phyloP scores from a whole-genome alignment of 2,113 vertebrate species.

The Rhinopomastus cyanomelas region DNA sequence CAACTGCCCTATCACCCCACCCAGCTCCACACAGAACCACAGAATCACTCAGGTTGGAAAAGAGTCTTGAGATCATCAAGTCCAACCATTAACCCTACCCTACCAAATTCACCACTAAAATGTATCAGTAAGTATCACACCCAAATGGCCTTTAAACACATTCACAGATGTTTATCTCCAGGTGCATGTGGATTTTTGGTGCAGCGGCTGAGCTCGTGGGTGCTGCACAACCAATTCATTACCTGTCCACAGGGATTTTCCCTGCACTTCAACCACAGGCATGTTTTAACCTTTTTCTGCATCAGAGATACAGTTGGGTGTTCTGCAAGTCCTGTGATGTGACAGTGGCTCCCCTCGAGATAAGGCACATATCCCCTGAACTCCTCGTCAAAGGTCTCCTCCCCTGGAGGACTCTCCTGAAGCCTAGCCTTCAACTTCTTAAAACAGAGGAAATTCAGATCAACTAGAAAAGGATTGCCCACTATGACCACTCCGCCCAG shows the following conservation, averaged over 20 bases:
- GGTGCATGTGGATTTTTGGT: not conserved
- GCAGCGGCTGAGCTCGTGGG: accelerated
- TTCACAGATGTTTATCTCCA: not conserved
- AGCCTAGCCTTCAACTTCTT: not conserved
- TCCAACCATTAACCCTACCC: too few species aligned
- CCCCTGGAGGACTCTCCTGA: not conserved
- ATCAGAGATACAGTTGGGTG: not conserved
- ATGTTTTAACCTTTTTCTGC: not conserved
- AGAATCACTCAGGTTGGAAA: too few species aligned
- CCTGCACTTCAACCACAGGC: not conserved
- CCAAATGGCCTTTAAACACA: too few species aligned
- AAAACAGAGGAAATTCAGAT: not conserved
- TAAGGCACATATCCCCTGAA: not conserved
- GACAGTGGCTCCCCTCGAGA: accelerated
- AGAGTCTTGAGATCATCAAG: too few species aligned
- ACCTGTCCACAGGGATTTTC: not conserved
- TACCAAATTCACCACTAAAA: too few species aligned
- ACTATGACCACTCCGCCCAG: accelerated
- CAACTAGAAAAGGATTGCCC: not conserved
- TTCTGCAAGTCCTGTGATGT: not conserved
- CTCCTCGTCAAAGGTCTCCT: too few species aligned
- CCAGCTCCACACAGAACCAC: not conserved
- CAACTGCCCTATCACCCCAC: not conserved
- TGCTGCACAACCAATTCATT: not conserved
- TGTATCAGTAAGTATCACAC: too few species aligned